Evolutionary conservation across 2,797 vertebrate species (phyloP), one percentile per base, ranked within the genome.

Genomic region (Aldrovandia affinis): DNA sequence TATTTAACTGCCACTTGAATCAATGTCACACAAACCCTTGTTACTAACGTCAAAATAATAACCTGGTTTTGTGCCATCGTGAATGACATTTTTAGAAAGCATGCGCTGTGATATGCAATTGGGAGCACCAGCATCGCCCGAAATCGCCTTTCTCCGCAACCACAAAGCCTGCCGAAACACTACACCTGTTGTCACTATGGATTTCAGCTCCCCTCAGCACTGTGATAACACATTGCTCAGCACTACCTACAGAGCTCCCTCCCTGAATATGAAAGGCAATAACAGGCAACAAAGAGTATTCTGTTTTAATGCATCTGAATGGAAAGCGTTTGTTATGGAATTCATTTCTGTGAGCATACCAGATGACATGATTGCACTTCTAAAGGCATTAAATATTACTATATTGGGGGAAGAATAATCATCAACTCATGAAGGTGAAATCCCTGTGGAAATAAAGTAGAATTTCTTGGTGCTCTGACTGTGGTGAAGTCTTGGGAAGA

Each of bases 371-470:
- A n/a, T 77, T 77, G 42, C 30, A 77, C 10, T 77, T 47, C 20
- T 44, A 47, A 44, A 77, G 73, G 42, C 73, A 47, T 39, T 47
- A 47, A 33, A 77, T n/a, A 47, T 22, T 47, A 57, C 12, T 6
- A 50, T 6, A 47, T 28, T 47, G 12, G 55, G 55, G 73, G 8
- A 77, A 77, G 22, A 44, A 77, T 2, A 44, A 77, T n/a, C 8
- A 28, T 47, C 42, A 44, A 20, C 42, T 47, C 42, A 12, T 47
- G 73, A 77, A 77, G 73, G 73, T 77, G 73, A 77, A 77, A 77
- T 22, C 73, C 73, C 73, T 44, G 39, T 25, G 42, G 73, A 77
- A 77, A 47, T 77, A 47, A n/a, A 77, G 22, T n/a, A 25, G 42
- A 47, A 47, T 25, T 47, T 47, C 22, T n/a, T 44, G 42, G 42